phyloP scores from a whole-genome alignment of 1,140 invertebrate species.

The Anoplolepis gracilipes region DNA sequence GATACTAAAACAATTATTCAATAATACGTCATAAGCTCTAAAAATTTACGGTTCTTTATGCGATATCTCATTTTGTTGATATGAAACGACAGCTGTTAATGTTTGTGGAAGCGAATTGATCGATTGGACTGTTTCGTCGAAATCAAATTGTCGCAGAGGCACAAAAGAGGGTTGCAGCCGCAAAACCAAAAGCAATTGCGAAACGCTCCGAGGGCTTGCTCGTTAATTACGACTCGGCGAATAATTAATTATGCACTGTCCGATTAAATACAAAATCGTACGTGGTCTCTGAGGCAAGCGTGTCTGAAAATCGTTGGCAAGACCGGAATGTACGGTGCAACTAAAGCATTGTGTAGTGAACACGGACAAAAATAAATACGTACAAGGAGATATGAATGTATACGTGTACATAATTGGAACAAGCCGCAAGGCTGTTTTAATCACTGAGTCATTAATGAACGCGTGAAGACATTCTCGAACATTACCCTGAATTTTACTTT shows the following conservation, averaged over 20 bases:
- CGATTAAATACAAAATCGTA: slow-evolving; percentile 57
- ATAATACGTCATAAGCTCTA: not conserved
- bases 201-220: slow-evolving; percentile 5
- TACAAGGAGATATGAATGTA: not conserved
- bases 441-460: slow-evolving; percentile 21
- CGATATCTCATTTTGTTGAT: not conserved
- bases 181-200: slow-evolving; percentile 48
- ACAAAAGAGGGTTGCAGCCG: not conserved
- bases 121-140: not conserved
- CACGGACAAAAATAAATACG: slow-evolving; percentile 42
- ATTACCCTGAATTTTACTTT: not conserved
- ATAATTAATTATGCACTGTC: slow-evolving; percentile 55
- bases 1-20: not conserved
- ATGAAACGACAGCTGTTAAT: not conserved
- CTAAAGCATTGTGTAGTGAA: slow-evolving; percentile 35
- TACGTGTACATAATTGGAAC: slow-evolving; percentile 39
- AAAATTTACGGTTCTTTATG: not conserved
- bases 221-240: slow-evolving; percentile 43
- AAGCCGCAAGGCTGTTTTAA: not conserved
- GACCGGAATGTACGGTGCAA: slow-evolving; percentile 34
- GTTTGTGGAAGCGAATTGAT: not conserved
- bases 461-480: slow-evolving; percentile 26
- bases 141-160: slow-evolving; percentile 10
- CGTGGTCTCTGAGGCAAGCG: slow-evolving; percentile 39
- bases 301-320: slow-evolving; percentile 52